These are phyloP conservation scores for Percopsis transmontana DNA, from an alignment of 2,113 vertebrate species.

Conservation along the genomic window DNA sequence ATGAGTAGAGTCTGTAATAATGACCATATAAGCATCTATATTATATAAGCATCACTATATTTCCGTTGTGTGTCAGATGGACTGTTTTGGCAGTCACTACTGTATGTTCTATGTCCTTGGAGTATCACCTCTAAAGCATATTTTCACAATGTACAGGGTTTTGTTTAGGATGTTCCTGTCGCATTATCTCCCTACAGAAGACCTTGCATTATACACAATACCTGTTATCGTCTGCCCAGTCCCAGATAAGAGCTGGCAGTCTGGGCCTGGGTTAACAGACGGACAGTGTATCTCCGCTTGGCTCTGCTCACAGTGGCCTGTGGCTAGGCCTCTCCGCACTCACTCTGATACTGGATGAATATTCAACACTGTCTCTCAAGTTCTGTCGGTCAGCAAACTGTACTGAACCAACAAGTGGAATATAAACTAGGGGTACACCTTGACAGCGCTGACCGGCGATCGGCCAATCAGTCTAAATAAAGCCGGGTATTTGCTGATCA, in stretches of 20 bases:
- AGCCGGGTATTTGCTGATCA: too few species aligned
- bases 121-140: too few species aligned
- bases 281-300: conserved; percentile 54
- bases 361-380: conserved; percentile 54
- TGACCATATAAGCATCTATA: too few species aligned
- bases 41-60: neutral
- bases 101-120: too few species aligned
- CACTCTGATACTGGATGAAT: conserved; percentile 62
- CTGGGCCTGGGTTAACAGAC: conserved; percentile 48
- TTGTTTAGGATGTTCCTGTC: conserved; percentile 16
- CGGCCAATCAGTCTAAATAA: too few species aligned
- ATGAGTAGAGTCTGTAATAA: too few species aligned
- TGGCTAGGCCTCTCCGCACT: conserved; percentile 25
- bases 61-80: too few species aligned
- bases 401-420: conserved; percentile 65
- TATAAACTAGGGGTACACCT: too few species aligned
- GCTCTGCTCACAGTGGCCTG: conserved; percentile 62
- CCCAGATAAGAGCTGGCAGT: conserved; percentile 58
- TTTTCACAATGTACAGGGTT: neutral
- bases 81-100: too few species aligned
- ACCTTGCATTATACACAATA: conserved; percentile 51
- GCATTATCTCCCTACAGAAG: conserved; percentile 33
- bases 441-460: too few species aligned
- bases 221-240: conserved; percentile 45
- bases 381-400: conserved; percentile 49